Base-by-base conservation (phyloP, 1,140 invertebrate genomes). In the Magallana ariakensis region DNA sequence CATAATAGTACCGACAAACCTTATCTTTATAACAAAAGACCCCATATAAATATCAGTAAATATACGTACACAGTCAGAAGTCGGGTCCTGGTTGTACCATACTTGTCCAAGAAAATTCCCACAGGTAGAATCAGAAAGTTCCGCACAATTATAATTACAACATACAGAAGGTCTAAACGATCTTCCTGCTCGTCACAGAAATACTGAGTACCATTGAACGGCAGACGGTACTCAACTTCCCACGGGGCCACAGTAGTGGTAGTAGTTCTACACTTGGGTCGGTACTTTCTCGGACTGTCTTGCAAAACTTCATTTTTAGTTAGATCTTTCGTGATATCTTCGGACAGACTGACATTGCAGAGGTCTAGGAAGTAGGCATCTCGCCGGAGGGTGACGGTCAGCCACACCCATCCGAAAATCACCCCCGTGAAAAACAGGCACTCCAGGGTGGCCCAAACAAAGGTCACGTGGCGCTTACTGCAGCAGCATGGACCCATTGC, bases 391-490 rank as follows among this genome's bases (percentile, higher is more conserved):
- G 90, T 87, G 16, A 90, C 84, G 10, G 87, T 81, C 11, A 93
- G 81, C 91, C 92, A 92, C 4, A 89, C 87, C 92, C 92, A 93
- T 66, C 91, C 92, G 22, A 92, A 88, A 19, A 92, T 90, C 5
- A 93, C 87, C 5, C 90, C 91, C n/a, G 91, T 89, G 80, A 93
- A 93, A 19, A 93, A 90, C 9, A 93, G 46, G 80, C 92, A 93
- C 54, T 93, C 92, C 11, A 93, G 80, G 7, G 90, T 22, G 10
- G 90, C 90, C 92, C 92, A 93, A 13, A 89, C 70, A 70, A 93
- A 86, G 2, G 90, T 89, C 11, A 89, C 46, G 33, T 89, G 83
- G 16, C 88, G 85, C 53, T 89, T 89, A 15, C 84, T 87, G 81
- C 85, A 89, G 19, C 57, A 58, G 16, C 85, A 86, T 8, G 66